Evolutionary conservation across 2,797 vertebrate genomes (phyloP).

Genomic region (Helicolenus hilgendorfi): DNA sequence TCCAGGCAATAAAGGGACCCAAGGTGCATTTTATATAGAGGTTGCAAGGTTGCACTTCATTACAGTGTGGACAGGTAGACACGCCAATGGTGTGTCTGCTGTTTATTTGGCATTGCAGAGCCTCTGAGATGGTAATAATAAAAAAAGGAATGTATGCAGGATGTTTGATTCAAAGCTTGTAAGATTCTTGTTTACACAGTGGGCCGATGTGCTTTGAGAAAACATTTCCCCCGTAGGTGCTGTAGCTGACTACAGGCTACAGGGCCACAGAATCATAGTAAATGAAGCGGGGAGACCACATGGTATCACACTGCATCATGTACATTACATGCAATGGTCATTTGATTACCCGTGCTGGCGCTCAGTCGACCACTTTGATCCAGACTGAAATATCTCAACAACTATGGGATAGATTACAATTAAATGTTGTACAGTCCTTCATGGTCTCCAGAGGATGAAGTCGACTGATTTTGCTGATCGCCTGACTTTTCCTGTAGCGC

Average conservation of each 20-base stretch:
- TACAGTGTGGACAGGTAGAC: constrained; percentile 76
- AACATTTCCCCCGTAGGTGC: constrained; percentile 31
- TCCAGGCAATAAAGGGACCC: constrained; percentile 77
- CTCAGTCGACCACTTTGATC: not conserved
- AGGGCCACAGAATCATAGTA: constrained; percentile 8
- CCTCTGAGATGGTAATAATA: constrained; percentile 57
- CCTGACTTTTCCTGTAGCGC: not conserved
- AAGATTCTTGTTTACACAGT: constrained; percentile 63
- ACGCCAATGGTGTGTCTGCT: constrained; percentile 68
- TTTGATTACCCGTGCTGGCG: not conserved
- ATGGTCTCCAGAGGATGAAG: not conserved
- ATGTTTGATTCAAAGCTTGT: constrained; percentile 73
- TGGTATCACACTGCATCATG: constrained; percentile 14
- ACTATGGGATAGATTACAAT: not conserved
- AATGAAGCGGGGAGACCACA: constrained; percentile 22
- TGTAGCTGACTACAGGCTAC: constrained; percentile 14
- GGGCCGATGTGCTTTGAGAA: constrained; percentile 33
- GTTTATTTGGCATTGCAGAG: constrained; percentile 75
- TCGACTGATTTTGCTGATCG: not conserved
- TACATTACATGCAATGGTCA: not conserved
- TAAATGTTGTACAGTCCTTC: not conserved
- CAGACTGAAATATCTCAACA: not conserved
- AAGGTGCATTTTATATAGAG: constrained; percentile 78
- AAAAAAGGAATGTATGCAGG: constrained; percentile 62
- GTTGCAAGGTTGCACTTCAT: constrained; percentile 82